Percentiles rank a stretch among this genome's conserved stretches.
Evolutionary conservation across 2,797 vertebrate genomes (phyloP).

Genomic region (Scolopax bukidnonensis): DNA sequence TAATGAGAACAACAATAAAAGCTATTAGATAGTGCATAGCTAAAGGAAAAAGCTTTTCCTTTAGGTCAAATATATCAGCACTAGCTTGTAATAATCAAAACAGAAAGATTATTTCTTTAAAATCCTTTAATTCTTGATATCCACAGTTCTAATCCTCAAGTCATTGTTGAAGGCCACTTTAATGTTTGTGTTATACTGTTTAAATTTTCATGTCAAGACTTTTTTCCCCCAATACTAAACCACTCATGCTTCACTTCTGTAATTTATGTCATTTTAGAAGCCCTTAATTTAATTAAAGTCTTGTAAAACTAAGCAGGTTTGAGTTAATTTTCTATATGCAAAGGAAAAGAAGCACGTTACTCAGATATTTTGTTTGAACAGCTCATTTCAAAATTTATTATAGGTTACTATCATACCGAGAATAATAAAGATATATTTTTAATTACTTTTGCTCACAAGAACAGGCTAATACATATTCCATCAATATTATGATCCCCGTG

Average conservation of each 20-base stretch:
- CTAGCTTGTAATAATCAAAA: constrained; percentile 32
- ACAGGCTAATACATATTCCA: constrained; percentile 79
- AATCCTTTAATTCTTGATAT: constrained; percentile 53
- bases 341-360: constrained; percentile 62
- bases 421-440: constrained; percentile 83
- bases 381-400: constrained; percentile 78
- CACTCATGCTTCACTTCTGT: constrained; percentile 35
- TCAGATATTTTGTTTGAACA: constrained; percentile 77
- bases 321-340: constrained; percentile 51
- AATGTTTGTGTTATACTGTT: constrained; percentile 23
- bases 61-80: constrained; percentile 53
- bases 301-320: constrained; percentile 70
- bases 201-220: constrained; percentile 29
- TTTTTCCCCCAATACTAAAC: constrained; percentile 6
- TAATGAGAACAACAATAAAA: constrained; percentile 53
- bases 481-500: constrained; percentile 81
- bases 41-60: constrained; percentile 22
- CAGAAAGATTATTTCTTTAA: constrained; percentile 15
- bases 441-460: constrained; percentile 81
- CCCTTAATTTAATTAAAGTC: constrained; percentile 68
- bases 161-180: constrained; percentile 49
- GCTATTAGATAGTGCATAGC: neutral
- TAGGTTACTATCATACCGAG: constrained; percentile 76
- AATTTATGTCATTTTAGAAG: constrained; percentile 55
- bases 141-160: constrained; percentile 40